Percentiles rank a stretch among this genome's conserved stretches.
phyloP scores from a whole-genome alignment of 2,797 vertebrate genomes.

The Podarcis lilfordi region DNA sequence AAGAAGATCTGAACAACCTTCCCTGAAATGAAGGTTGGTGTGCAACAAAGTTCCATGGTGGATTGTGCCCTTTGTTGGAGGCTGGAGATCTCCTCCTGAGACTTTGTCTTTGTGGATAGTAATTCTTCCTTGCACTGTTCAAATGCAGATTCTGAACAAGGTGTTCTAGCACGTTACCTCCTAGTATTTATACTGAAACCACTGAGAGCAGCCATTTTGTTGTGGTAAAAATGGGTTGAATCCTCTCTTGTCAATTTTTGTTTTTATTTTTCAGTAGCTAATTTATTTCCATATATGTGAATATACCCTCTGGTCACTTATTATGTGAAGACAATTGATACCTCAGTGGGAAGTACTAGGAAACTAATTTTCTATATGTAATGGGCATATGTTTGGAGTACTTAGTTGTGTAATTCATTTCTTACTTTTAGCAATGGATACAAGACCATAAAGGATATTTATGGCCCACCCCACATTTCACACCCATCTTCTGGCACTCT shows the following conservation, averaged over 20 bases:
- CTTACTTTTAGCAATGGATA: conserved; percentile 44
- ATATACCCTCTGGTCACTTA: conserved; percentile 42
- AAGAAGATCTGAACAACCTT: background rate
- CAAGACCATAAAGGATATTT: conserved; percentile 1
- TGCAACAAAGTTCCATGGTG: background rate
- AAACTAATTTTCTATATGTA: conserved; percentile 33
- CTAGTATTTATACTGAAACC: conserved; percentile 44
- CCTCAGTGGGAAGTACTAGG: conserved; percentile 49
- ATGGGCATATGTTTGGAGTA: conserved; percentile 17
- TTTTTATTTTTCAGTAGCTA: conserved; percentile 35
- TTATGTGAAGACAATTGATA: background rate
- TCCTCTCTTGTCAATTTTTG: background rate
- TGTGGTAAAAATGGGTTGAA: background rate
- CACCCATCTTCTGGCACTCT: background rate
- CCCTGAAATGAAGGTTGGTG: background rate
- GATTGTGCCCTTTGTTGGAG: background rate
- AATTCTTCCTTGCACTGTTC: conserved; percentile 9
- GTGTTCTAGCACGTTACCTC: conserved; percentile 28
- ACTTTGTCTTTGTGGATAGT: conserved; percentile 5
- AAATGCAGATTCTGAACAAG: conserved; percentile 32
- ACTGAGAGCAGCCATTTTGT: background rate
- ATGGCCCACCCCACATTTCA: background rate
- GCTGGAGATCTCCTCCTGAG: background rate
- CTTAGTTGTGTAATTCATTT: conserved; percentile 25
- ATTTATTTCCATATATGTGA: conserved; percentile 67